Conservation (phyloP, 1,140 invertebrate genomes). For the Eurytemora carolleeae region DNA sequence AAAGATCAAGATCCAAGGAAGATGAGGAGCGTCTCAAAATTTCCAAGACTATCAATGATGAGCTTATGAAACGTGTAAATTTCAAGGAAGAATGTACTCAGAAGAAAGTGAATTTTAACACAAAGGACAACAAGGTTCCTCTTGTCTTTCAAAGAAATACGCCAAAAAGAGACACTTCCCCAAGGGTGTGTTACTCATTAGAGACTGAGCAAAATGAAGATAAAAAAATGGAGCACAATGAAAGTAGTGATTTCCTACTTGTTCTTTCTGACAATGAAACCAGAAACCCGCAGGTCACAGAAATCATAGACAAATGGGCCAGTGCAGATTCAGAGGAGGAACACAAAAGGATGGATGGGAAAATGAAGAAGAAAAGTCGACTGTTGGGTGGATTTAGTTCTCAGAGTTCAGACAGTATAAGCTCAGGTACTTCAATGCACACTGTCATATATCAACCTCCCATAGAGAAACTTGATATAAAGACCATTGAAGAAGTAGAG, state of each 20-base stretch:
- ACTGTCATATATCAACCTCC: background rate
- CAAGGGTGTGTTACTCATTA: too few relatives aligned
- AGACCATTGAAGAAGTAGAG: constrained; percentile 1
- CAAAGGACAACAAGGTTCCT: too few relatives aligned
- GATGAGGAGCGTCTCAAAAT: background rate
- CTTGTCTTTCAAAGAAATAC: too few relatives aligned
- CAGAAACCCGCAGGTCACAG: background rate
- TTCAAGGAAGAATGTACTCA: too few relatives aligned
- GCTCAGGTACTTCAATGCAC: background rate
- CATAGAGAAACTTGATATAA: background rate
- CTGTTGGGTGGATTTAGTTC: background rate
- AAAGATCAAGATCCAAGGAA: background rate
- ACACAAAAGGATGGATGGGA: too few relatives aligned
- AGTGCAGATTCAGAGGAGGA: background rate
- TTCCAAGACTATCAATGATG: background rate
- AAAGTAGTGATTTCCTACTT: background rate
- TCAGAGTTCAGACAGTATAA: background rate
- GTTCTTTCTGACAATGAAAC: background rate
- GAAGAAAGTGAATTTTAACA: too few relatives aligned
- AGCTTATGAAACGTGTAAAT: background rate
- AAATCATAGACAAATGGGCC: background rate
- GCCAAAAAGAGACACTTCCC: too few relatives aligned
- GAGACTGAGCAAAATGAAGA: too few relatives aligned
- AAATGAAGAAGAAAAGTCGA: background rate
- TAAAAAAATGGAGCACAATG: background rate